Evolutionary conservation across 2,888 invertebrate species (phyloP), one percentile per base, ranked within the genome.

Genomic region (Formica aserva): DNA sequence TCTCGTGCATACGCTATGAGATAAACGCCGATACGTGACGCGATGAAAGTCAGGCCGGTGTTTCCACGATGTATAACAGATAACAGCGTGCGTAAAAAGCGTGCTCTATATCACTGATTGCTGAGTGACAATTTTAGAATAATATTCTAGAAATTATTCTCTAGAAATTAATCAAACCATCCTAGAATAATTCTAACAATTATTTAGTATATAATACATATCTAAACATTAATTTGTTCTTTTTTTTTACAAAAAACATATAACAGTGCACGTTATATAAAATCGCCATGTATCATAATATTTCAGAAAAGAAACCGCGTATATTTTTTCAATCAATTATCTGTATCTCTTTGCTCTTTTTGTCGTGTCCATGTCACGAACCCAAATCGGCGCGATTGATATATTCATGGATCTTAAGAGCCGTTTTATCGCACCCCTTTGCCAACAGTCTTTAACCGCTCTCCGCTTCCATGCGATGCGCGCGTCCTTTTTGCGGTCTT

Each of bases 401-500:
- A 78, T 41, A 60, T 45, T 22, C 57, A 38, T 48, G 55, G 32
- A 65, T 67, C 32, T 55, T 26, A 48, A 77, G 66, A 77, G 38
- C 86, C 84, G 82, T 86, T 87, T 87, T 60, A 60, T 66, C 69
- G 52, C 74, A 82, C n/a, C 67, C 82, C 81, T 80, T 66, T 71
- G 74, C 72, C 57, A 72, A 26, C 22, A 41, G 62, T 26, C 74
- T 66, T 71, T 55, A 41, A 35, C 60, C 67, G 69, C n/a, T 63
- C 41, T 45, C 38, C 41, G 26, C 41, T 60, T 66, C 45, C 48
- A 45, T 22, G 38, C 15, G 55, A 82, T 41, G 48, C 67, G 55
- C 62, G 48, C 88, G 84, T 85, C 81, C 88, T 86, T 89, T 91
- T 86, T 87, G 87, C 85, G 89, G 85, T 67, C 91, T 87, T 90